Evolutionary conservation across 2,888 invertebrate genomes (phyloP).

Genomic region (Agrotis segetum): DNA sequence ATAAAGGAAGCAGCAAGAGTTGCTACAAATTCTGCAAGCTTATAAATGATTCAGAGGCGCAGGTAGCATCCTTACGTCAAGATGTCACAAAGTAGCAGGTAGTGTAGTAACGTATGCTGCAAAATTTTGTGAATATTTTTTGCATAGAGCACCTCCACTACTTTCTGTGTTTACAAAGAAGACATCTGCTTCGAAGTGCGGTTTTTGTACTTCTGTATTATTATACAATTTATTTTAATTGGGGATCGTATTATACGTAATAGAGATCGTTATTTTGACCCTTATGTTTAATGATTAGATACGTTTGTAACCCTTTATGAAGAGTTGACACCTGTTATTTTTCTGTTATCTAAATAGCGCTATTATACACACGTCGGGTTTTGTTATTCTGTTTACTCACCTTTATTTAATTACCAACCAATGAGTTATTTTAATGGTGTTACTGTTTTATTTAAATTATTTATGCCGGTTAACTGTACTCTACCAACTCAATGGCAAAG

Average conservation of each 20-base stretch:
- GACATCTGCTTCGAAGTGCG: conserved; percentile 76
- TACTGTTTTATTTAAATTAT: neutral
- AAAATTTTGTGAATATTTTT: conserved; percentile 86
- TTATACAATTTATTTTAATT: conserved; percentile 62
- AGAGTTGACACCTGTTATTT: conserved; percentile 50
- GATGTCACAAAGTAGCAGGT: conserved; percentile 90
- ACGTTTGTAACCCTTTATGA: conserved; percentile 26
- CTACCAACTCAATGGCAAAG: too few relatives aligned
- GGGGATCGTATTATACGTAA: conserved; percentile 48
- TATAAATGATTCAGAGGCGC: conserved; percentile 69
- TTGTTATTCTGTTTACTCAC: conserved; percentile 9
- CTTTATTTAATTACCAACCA: conserved; percentile 12
- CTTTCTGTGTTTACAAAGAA: conserved; percentile 80
- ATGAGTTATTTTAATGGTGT: conserved; percentile 3
- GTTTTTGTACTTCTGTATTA: conserved; percentile 49
- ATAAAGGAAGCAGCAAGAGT: conserved; percentile 22
- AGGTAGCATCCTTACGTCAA: conserved; percentile 85
- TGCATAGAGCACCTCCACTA: conserved; percentile 76
- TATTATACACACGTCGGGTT: conserved; percentile 19
- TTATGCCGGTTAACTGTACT: too few relatives aligned
- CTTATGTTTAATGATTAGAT: conserved; percentile 42
- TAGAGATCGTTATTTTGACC: conserved; percentile 43
- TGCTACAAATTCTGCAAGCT: conserved; percentile 50
- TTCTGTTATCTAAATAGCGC: conserved; percentile 37
- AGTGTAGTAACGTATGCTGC: conserved; percentile 84